Evolutionary conservation across 1,140 invertebrate species (phyloP), one percentile per base, ranked within the genome.

Genomic region (Scaptomyza pallida): DNA sequence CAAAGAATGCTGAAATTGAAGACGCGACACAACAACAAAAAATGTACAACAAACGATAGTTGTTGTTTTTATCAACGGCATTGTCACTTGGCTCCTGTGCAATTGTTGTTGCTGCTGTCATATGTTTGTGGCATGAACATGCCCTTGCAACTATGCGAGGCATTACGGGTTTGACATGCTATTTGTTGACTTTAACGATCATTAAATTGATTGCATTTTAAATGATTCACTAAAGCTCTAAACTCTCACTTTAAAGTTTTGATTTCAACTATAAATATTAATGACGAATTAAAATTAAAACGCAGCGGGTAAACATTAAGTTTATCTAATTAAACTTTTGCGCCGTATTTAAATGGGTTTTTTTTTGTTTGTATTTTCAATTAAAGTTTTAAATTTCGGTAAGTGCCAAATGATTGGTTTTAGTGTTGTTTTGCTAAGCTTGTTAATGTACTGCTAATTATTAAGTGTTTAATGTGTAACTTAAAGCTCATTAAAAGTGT

Each of bases 1-100:
- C 64, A 67, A 86, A 86, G 82, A 86, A 86, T 86, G 82, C 75
- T 78, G 78, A 88, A 86, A 86, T 86, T 86, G 82, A 88, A 86
- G 78, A 86, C 56, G 77, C 54, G 45, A 51, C 35, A 37, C 40
- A 68, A 43, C 54, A 62, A 41, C 26, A 44, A 69, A 50, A 60
- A 62, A 43, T 72, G 33, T 55, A 67, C 44, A 67, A 37, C 50
- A 52, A 44, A 64, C 47, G 57, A 16, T 23, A 48, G n/a, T 35
- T 41, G 40, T 19, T 23, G 35, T 21, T 30, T 35, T 26, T 56
- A 37, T 37, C 26, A 30, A 30, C 26, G 6, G 26, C 26, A 30
- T 30, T 30, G 26, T 30, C 26, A 30, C 26, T 30, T 9, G 51
- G 64, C 56, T 67, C 35, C 64, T 50, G 67, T 35, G 44, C 33